Evolutionary conservation across 2,888 invertebrate genomes (phyloP).

Genomic region (Linnaemya vulpina): DNA sequence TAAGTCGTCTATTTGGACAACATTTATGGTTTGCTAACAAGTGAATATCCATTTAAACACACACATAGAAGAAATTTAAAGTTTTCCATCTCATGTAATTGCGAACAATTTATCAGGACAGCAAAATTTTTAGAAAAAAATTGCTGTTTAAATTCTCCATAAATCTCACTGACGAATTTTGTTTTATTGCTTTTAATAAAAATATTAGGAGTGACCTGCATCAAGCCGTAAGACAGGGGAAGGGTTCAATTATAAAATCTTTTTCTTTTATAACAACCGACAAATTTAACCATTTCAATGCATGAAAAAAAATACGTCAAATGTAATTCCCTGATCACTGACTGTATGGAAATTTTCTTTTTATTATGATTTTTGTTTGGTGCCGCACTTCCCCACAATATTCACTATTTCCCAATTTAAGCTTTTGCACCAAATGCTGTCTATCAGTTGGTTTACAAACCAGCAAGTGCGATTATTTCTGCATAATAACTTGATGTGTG

Average conservation of each 20-base stretch:
- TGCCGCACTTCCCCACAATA: neutral
- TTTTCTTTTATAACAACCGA: neutral
- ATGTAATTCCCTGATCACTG: neutral
- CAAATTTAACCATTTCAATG: neutral
- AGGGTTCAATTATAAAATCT: neutral
- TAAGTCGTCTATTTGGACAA: neutral
- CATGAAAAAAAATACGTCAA: neutral
- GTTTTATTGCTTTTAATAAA: neutral
- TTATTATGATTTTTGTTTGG: neutral
- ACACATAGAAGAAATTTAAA: neutral
- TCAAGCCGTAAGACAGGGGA: neutral
- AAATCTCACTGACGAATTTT: neutral
- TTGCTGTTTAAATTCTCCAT: neutral
- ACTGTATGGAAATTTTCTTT: neutral
- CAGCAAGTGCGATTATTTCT: neutral
- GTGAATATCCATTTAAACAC: neutral
- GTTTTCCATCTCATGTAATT: neutral
- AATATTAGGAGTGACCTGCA: neutral
- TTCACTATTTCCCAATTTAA: neutral
- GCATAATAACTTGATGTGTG: neutral
- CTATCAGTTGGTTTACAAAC: neutral
- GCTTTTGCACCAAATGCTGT: neutral
- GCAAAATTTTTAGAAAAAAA: neutral
- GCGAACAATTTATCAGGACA: neutral
- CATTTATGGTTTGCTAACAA: neutral